phyloP scores from a whole-genome alignment of 2,113 vertebrate species.

The Eidolon helvum region DNA sequence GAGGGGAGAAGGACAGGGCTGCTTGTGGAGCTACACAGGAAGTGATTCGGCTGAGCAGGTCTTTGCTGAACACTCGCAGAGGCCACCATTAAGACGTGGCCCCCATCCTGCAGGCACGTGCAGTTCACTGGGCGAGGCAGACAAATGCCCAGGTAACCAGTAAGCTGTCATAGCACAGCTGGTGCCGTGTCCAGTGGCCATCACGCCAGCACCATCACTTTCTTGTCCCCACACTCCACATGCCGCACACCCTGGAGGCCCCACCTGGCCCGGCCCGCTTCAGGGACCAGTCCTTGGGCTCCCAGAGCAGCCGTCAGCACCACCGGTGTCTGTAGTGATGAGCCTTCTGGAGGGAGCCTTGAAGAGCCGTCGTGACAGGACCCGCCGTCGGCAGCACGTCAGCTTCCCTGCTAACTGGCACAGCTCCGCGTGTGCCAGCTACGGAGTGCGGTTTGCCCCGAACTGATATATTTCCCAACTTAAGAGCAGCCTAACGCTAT shows the following conservation, averaged over 20 bases:
- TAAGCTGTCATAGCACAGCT: neutral
- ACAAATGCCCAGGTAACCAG: neutral
- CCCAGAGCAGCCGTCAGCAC: neutral
- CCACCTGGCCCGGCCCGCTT: neutral
- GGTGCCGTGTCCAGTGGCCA: neutral
- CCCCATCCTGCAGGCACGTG: neutral
- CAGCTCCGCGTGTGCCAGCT: neutral
- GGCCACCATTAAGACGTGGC: neutral
- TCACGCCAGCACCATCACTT: accelerated
- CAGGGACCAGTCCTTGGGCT: neutral
- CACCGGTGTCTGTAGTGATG: neutral
- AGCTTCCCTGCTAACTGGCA: neutral
- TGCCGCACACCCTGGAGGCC: neutral
- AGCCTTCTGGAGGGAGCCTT: neutral
- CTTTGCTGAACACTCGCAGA: neutral
- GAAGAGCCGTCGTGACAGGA: no score
- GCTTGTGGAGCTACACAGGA: accelerated
- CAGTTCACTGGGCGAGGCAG: neutral
- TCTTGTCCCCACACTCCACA: neutral
- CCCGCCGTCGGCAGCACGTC: neutral
- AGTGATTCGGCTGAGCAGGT: neutral
- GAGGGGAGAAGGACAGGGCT: neutral
- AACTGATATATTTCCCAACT: neutral
- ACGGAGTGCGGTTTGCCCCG: neutral
- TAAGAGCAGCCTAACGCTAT: neutral